Conservation (phyloP, 2,113 vertebrate genomes). For the Scophthalmus maximus region DNA sequence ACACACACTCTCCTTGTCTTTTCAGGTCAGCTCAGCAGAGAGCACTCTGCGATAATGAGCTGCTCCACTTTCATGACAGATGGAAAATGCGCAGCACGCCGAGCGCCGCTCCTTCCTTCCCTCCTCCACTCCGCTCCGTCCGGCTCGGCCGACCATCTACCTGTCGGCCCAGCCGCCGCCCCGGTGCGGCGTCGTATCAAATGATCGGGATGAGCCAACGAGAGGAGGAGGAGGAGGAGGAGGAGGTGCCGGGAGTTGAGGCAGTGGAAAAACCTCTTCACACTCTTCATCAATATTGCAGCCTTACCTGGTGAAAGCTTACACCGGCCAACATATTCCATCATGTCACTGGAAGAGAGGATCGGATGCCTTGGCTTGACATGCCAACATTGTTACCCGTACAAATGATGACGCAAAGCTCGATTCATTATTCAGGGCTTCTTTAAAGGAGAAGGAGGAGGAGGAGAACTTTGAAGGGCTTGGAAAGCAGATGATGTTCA, state of each 20-base stretch:
- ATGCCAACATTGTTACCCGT: constrained; percentile 84
- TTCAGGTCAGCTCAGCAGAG: constrained; percentile 79
- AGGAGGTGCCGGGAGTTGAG: constrained; percentile 51
- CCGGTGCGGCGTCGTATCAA: constrained; percentile 61
- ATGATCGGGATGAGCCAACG: constrained; percentile 68
- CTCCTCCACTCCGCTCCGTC: constrained; percentile 42
- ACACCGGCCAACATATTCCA: constrained; percentile 85
- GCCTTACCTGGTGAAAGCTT: constrained; percentile 81
- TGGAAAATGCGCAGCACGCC: constrained; percentile 81
- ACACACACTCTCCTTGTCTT: constrained; percentile 62
- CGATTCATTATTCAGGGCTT: constrained; percentile 78
- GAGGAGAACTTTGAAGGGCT: constrained; percentile 40
- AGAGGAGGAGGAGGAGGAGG: constrained; percentile 50
- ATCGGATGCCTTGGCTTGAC: constrained; percentile 81
- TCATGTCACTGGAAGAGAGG: constrained; percentile 82
- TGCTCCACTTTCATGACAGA: constrained; percentile 85
- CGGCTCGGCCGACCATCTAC: constrained; percentile 29
- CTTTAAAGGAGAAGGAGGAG: constrained; percentile 44
- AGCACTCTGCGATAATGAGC: constrained; percentile 82
- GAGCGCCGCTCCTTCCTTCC: constrained; percentile 57
- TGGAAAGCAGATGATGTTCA: constrained; percentile 52
- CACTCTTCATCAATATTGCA: constrained; percentile 85
- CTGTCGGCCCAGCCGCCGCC: constrained; percentile 20
- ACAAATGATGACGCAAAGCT: constrained; percentile 78
- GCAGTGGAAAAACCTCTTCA: constrained; percentile 84